Conservation (phyloP, 1,140 invertebrate species). For the Tribolium castaneum region DNA sequence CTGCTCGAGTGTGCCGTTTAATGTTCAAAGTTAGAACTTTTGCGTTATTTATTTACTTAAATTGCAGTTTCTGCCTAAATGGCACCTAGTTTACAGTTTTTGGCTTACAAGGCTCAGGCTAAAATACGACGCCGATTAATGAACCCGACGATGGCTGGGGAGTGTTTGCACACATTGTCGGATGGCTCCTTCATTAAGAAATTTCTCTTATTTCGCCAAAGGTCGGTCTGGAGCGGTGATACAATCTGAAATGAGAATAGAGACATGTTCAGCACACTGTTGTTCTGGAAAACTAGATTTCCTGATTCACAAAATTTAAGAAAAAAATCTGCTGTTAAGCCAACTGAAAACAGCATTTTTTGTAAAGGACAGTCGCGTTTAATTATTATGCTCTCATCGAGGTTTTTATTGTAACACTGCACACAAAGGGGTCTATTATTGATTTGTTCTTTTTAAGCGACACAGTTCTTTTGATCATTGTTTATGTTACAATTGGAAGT, state of each 20-base stretch:
- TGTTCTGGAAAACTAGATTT: no score
- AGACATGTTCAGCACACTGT: background rate
- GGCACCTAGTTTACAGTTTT: conserved; percentile 29
- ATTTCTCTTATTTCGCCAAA: background rate
- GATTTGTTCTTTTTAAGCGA: background rate
- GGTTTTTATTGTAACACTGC: background rate
- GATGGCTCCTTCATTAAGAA: background rate
- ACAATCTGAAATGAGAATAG: background rate
- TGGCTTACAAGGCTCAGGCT: background rate
- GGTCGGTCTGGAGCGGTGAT: background rate
- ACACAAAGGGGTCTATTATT: background rate
- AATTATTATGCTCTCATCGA: background rate
- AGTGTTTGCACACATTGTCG: background rate
- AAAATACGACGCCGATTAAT: conserved; percentile 23
- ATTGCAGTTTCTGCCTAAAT: conserved; percentile 39
- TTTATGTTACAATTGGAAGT: background rate
- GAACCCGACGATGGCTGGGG: background rate
- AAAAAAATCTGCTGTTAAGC: no score
- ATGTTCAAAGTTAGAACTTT: conserved; percentile 32
- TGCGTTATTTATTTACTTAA: conserved; percentile 39
- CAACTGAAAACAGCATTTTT: no score
- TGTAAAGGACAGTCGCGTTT: background rate
- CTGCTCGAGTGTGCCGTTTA: conserved; percentile 37
- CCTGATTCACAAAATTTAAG: no score
- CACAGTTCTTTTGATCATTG: background rate